Conservation (phyloP, 2,113 vertebrate genomes). For the Bettongia penicillata region DNA sequence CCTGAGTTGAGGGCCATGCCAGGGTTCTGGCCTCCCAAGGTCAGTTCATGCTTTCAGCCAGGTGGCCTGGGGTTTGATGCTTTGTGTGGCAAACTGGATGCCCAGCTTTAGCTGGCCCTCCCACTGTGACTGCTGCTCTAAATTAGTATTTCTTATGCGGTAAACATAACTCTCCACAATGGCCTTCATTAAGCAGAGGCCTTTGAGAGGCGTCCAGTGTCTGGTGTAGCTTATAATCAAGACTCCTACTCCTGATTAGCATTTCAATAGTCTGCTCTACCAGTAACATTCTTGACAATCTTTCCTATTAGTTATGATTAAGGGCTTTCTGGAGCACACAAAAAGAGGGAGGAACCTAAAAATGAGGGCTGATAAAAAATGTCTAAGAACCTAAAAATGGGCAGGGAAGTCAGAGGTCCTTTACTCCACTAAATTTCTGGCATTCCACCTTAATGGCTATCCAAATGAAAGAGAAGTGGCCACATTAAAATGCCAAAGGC, state of each 20-base stretch:
- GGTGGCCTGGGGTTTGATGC: constrained; percentile 41
- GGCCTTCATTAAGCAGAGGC: not conserved
- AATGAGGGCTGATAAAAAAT: not conserved
- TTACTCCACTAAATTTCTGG: not conserved
- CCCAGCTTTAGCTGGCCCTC: constrained; percentile 54
- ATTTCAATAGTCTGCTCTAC: constrained; percentile 27
- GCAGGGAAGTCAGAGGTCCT: not conserved
- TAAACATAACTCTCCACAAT: constrained; percentile 51
- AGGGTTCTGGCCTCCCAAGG: constrained; percentile 40
- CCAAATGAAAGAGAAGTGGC: not conserved
- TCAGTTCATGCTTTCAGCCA: constrained; percentile 54
- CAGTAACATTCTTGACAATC: constrained; percentile 20
- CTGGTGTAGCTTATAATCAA: constrained; percentile 48
- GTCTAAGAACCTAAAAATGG: not conserved
- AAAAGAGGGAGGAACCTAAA: constrained; percentile 9
- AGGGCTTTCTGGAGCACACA: constrained; percentile 31
- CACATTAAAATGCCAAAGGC: not conserved
- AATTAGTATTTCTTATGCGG: constrained; percentile 39
- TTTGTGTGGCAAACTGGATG: constrained; percentile 62
- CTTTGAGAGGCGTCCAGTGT: not conserved
- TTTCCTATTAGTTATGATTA: constrained; percentile 38
- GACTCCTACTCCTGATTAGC: constrained; percentile 23
- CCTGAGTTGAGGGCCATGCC: constrained; percentile 37
- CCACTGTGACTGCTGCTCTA: constrained; percentile 31
- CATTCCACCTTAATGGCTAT: not conserved